Base-by-base conservation (phyloP, 2,888 invertebrate species). In the Lycia hirtaria region DNA sequence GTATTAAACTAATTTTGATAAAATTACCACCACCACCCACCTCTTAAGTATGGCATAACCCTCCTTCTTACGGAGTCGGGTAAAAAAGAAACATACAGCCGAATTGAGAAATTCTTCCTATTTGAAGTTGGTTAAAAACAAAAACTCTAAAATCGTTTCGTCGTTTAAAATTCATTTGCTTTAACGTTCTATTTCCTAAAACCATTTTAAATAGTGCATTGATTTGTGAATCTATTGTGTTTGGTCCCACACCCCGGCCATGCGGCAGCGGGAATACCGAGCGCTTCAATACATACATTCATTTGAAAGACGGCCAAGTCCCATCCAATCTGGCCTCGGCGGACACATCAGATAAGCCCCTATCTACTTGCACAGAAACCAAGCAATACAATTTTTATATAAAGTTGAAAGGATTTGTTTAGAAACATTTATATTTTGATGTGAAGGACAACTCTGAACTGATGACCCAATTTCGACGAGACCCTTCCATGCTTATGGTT, bases 321-420 rank as follows among this genome's bases (percentile, higher is more conserved):
- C 60, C 66, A 69, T 78, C 73, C 71, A 75, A 78, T 75, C 68
- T 64, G 48, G 61, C 68, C 62, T 38, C 68, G 57, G 61, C 62
- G 60, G 60, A 68, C 71, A 73, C 60, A 78, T 78, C 75, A 68
- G 77, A 78, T 78, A 75, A 69, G 66, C 68, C 43, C 53, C 57
- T 62, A 62, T 66, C 62, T 64, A 35, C 20, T 30, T 60, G 53
- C 32, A 66, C 53, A 60, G 32, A 61, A 57, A 62, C 64, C 58
- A 53, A 51, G 62, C 66, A 58, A 66, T 56, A 66, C 64, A 60
- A 66, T 66, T 62, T 63, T 66, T 56, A 59, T 57, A 49, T 48
- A 45, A 56, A 61, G 38, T 57, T 49, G 45, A 53, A 54, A 28
- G 54, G 58, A 56, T 65, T 65, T 59, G 60, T 61, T 47, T 55